Conservation (phyloP, 2,797 vertebrate genomes). For the Xiphophorus birchmanni region DNA sequence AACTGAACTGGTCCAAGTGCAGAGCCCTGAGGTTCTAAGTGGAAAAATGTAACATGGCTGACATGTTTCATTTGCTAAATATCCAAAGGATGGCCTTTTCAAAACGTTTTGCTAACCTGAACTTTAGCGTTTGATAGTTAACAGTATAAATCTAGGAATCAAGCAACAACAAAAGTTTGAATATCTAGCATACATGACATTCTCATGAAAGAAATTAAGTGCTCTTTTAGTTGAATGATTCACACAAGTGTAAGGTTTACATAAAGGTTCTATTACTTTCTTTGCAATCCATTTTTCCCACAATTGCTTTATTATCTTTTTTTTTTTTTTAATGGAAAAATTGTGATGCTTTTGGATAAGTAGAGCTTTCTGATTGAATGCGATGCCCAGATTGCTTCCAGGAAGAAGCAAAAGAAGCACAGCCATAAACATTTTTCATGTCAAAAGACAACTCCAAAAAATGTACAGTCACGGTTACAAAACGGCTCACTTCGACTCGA, state of each 20-base stretch:
- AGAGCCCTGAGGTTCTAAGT: no score
- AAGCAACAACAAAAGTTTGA: neutral
- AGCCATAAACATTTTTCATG: neutral
- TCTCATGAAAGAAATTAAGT: no score
- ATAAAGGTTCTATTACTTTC: no score
- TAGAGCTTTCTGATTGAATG: neutral
- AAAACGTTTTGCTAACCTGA: neutral
- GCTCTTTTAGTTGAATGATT: no score
- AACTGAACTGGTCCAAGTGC: no score
- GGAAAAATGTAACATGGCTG: no score
- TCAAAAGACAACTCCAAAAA: constrained; percentile 2
- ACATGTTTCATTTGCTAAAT: no score
- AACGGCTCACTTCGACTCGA: constrained; percentile 16
- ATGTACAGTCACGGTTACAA: neutral
- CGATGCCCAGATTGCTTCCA: neutral
- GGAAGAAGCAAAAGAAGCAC: neutral
- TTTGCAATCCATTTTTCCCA: neutral
- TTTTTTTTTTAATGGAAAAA: neutral
- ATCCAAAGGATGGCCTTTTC: no score
- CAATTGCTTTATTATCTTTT: neutral
- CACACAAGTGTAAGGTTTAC: no score
- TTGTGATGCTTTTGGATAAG: no score
- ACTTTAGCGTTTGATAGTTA: neutral
- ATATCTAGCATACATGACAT: no score
- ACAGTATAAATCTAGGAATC: neutral